phyloP scores from a whole-genome alignment of 1,140 invertebrate species.

The Lucilia cuprina region DNA sequence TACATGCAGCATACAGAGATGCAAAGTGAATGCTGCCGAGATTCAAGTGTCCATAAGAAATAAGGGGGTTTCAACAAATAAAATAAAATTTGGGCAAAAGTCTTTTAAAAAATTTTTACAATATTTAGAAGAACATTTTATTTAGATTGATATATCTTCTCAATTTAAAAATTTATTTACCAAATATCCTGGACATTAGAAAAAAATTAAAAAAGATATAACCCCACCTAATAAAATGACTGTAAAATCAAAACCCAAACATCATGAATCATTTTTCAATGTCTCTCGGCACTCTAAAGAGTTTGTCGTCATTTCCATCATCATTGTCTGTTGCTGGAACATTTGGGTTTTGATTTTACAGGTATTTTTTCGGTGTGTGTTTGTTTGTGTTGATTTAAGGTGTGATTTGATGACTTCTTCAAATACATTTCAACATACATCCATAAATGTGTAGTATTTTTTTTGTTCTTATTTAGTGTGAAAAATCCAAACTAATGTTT shows the following conservation, averaged over 20 bases:
- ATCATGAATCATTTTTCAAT: conserved; percentile 32
- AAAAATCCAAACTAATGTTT: neutral
- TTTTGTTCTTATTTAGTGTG: neutral
- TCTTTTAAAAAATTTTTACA: no score
- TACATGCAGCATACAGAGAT: neutral
- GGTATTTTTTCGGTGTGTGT: neutral
- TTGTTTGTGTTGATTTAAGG: conserved; percentile 25
- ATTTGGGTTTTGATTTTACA: no score
- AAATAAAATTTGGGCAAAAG: no score
- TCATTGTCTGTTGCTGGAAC: neutral
- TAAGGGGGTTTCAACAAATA: no score
- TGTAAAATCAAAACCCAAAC: neutral
- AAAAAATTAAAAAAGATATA: no score
- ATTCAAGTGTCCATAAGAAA: neutral
- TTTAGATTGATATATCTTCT: no score
- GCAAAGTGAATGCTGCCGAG: neutral
- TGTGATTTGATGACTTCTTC: conserved; percentile 35
- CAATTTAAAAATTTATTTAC: no score
- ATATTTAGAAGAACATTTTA: no score
- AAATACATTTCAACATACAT: conserved; percentile 3
- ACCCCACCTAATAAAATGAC: no score
- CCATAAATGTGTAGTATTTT: neutral
- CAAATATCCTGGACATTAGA: no score
- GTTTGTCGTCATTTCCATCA: neutral
- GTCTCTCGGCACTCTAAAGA: conserved; percentile 20